These are phyloP conservation scores for Leucoraja ocellata DNA, from an alignment of 2,797 vertebrate species.

Conservation along the genomic window DNA sequence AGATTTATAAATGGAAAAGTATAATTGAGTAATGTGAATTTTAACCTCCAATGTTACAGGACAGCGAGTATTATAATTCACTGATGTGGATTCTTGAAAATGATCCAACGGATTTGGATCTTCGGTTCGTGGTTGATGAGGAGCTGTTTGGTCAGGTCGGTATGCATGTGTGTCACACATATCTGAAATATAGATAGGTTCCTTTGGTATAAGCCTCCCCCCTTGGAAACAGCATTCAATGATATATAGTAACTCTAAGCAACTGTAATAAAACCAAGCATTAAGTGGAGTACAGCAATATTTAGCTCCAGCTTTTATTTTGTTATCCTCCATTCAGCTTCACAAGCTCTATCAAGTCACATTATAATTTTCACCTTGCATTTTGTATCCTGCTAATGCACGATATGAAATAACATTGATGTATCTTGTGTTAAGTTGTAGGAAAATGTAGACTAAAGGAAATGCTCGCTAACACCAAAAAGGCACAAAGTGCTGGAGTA, in stretches of 20 bases:
- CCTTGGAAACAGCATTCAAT: not conserved
- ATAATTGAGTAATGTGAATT: not conserved
- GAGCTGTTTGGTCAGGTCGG: constrained; percentile 92
- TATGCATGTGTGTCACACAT: not conserved
- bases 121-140: constrained; percentile 87
- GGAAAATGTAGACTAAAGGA: too few species aligned
- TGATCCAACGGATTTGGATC: constrained; percentile 84
- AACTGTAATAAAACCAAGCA: not conserved
- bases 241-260: not conserved
- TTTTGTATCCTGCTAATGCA: not conserved
- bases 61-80: constrained; percentile 93
- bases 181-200: not conserved
- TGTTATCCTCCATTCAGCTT: not conserved
- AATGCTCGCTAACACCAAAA: too few species aligned
- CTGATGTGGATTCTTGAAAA: constrained; percentile 95
- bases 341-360: not conserved
- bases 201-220: not conserved
- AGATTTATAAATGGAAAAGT: not conserved
- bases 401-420: not conserved
- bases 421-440: not conserved
- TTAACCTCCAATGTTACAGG: constrained; percentile 57
- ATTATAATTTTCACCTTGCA: not conserved
- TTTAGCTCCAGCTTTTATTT: not conserved
- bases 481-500: too few species aligned
- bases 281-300: not conserved